phyloP scores from a whole-genome alignment of 2,113 vertebrate genomes.

The Rallus limicola region DNA sequence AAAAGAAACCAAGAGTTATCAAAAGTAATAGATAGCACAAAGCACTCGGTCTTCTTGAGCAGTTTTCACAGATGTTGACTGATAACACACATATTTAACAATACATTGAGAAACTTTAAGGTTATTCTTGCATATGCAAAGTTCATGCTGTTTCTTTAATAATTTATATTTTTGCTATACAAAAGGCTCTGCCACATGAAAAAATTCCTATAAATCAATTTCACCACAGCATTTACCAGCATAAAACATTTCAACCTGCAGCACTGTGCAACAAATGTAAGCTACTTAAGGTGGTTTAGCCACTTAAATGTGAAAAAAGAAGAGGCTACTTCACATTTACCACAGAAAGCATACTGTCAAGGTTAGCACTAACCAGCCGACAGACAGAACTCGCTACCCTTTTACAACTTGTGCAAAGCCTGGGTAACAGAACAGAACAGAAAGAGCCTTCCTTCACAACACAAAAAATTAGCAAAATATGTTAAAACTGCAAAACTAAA shows the following conservation, averaged over 20 bases:
- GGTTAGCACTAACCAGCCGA: not conserved
- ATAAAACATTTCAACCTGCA: not conserved
- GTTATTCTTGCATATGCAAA: not conserved
- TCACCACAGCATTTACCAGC: not conserved
- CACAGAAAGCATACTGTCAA: fast-evolving
- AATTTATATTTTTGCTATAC: not conserved
- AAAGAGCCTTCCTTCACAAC: not conserved
- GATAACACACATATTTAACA: not conserved
- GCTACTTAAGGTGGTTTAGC: not conserved
- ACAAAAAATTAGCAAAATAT: not conserved
- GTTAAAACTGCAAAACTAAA: not conserved
- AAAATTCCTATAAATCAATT: not conserved
- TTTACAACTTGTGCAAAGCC: not conserved
- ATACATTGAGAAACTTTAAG: not conserved
- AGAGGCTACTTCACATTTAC: not conserved
- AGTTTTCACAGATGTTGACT: not conserved
- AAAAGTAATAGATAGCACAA: not conserved
- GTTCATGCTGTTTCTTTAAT: not conserved
- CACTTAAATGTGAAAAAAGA: not conserved
- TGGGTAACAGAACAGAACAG: not conserved
- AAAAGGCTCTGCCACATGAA: not conserved
- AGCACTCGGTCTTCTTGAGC: not conserved
- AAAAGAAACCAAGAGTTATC: not conserved
- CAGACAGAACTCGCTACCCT: not conserved
- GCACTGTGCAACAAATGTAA: not conserved